These are phyloP conservation scores for Albula glossodonta DNA, from an alignment of 2,113 vertebrate genomes.

Conservation along the genomic window DNA sequence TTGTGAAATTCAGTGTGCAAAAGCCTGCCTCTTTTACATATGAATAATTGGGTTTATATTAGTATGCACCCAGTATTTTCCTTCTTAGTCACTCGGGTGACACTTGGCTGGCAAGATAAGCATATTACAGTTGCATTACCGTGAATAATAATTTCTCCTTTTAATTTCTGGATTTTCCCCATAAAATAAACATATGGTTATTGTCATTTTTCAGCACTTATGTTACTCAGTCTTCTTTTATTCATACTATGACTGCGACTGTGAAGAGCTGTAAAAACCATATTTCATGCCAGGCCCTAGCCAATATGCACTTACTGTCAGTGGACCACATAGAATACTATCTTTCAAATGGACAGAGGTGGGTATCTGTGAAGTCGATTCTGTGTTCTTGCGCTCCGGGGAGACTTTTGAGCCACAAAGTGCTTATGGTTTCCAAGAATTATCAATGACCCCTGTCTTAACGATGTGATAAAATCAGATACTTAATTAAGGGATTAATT, in stretches of 20 bases:
- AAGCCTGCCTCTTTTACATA: no score
- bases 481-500: slow-evolving; percentile 17
- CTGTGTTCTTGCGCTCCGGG: not conserved
- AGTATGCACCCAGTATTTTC: not conserved
- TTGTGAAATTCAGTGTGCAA: not conserved
- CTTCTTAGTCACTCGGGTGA: not conserved
- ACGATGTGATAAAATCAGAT: slow-evolving; percentile 14
- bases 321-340: not conserved
- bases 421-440: not conserved
- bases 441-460: not conserved
- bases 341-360: not conserved
- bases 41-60: not conserved
- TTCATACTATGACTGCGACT: not conserved
- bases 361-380: not conserved
- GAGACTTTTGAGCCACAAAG: not conserved
- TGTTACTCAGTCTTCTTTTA: not conserved
- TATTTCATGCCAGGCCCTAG: not conserved
- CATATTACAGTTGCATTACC: no score
- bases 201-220: not conserved
- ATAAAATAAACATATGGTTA: not conserved
- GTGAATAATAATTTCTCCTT: no score
- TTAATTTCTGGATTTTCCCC: not conserved
- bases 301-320: not conserved
- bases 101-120: no score
- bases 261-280: not conserved